Conservation (phyloP, 2,888 invertebrate species). For the Antheraea yamamai region DNA sequence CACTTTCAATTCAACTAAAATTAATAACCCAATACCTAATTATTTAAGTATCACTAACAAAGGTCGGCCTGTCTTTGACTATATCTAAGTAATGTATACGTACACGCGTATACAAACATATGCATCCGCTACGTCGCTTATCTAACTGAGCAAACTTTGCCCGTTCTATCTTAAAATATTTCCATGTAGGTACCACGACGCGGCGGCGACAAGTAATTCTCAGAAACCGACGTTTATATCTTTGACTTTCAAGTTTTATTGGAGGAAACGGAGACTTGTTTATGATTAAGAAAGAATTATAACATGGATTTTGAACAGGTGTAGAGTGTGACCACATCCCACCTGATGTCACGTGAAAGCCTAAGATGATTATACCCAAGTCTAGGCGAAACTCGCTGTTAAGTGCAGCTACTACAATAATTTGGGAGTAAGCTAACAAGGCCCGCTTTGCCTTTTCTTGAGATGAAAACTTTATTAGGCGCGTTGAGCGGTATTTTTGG, state of each 20-base stretch:
- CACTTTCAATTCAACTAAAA: neutral
- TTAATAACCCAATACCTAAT: constrained; percentile 6
- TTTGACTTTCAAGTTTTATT: constrained; percentile 17
- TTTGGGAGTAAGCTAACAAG: too few relatives aligned
- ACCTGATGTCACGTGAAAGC: too few relatives aligned
- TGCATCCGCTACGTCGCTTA: constrained; percentile 72
- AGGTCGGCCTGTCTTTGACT: constrained; percentile 21
- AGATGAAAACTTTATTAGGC: too few relatives aligned
- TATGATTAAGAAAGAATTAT: constrained; percentile 23
- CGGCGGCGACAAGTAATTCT: constrained; percentile 59
- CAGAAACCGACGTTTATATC: constrained; percentile 42
- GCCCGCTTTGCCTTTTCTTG: too few relatives aligned
- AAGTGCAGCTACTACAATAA: neutral
- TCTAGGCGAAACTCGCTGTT: neutral
- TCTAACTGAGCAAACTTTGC: constrained; percentile 67
- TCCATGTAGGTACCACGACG: constrained; percentile 57
- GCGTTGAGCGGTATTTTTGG: too few relatives aligned
- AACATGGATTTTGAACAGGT: neutral
- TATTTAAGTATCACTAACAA: constrained; percentile 14
- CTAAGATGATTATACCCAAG: too few relatives aligned
- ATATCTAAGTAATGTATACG: constrained; percentile 1
- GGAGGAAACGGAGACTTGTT: constrained; percentile 6
- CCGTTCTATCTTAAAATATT: constrained; percentile 73
- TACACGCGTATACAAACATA: constrained; percentile 44
- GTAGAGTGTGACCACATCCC: too few relatives aligned